Conservation (phyloP, 2,888 invertebrate genomes). For the Carabus problematicus region DNA sequence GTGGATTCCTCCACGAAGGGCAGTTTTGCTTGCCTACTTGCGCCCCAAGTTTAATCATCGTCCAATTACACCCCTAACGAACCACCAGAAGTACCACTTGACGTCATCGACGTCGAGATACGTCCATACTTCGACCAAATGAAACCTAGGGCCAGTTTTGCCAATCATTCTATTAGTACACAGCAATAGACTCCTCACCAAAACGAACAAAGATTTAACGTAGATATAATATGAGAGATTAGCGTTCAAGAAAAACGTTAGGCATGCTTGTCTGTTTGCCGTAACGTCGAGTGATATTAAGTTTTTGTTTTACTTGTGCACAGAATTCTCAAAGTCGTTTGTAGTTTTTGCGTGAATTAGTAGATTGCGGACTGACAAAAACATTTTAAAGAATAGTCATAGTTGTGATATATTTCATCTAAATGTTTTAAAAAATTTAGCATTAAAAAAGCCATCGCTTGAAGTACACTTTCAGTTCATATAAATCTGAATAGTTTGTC, state of each 20-base stretch:
- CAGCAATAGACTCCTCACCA: background rate
- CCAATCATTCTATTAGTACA: conserved; percentile 32
- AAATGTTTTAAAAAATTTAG: no score
- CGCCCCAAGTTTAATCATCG: conserved; percentile 52
- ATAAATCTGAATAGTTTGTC: no score
- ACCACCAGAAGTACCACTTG: conserved; percentile 39
- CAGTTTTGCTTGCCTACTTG: conserved; percentile 9
- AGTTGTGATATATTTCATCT: no score
- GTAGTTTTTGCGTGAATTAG: conserved; percentile 6
- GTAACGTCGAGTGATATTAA: background rate
- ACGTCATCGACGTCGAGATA: conserved; percentile 33
- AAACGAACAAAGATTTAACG: conserved; percentile 35
- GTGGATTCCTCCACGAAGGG: conserved; percentile 4
- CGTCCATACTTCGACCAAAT: no score
- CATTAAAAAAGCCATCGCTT: no score
- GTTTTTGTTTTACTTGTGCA: conserved; percentile 9
- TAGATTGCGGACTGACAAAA: background rate
- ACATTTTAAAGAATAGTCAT: no score
- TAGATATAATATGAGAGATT: conserved; percentile 36
- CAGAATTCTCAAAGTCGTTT: background rate
- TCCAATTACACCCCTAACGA: conserved; percentile 51
- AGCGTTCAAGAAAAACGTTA: conserved; percentile 2
- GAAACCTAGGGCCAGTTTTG: conserved; percentile 28
- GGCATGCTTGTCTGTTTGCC: no score
- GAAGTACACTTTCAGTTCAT: no score